A percentile compares a stretch with the other conserved stretches of the same genome.
Conservation (phyloP, 1,140 invertebrate genomes). For the Yoshiicerus persimilis region DNA sequence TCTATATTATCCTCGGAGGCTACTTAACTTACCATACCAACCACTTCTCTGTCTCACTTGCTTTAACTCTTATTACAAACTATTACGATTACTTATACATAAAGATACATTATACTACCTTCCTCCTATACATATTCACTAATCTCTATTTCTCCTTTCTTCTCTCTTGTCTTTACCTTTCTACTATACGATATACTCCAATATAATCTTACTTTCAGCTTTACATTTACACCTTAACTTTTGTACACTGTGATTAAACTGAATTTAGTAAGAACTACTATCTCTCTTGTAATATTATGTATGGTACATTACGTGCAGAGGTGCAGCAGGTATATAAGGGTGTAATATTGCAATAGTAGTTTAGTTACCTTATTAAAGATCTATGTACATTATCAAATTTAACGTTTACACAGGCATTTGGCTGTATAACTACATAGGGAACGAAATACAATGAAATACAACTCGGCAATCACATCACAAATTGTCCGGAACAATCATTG, state of each 20-base stretch:
- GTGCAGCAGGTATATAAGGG: background rate
- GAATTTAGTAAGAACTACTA: background rate
- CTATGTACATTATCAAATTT: background rate
- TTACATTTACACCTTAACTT: background rate
- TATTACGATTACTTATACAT: background rate
- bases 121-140: background rate
- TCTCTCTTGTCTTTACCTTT: background rate
- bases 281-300: background rate
- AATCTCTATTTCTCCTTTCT: background rate
- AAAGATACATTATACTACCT: too few species aligned
- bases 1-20: constrained; percentile 16
- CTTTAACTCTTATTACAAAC: background rate
- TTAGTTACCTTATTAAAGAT: background rate
- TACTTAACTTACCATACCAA: background rate
- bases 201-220: background rate
- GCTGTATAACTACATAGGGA: background rate
- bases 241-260: background rate
- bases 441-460: background rate
- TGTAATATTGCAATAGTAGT: background rate
- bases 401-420: background rate
- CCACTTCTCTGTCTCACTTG: background rate
- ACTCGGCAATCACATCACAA: background rate
- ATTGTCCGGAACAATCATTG: constrained; percentile 3
- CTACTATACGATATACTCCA: background rate
- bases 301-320: background rate